Evolutionary conservation across 2,113 vertebrate species (phyloP), one percentile per base, ranked within the genome.

Genomic region (mouse (Mus musculus)): DNA sequence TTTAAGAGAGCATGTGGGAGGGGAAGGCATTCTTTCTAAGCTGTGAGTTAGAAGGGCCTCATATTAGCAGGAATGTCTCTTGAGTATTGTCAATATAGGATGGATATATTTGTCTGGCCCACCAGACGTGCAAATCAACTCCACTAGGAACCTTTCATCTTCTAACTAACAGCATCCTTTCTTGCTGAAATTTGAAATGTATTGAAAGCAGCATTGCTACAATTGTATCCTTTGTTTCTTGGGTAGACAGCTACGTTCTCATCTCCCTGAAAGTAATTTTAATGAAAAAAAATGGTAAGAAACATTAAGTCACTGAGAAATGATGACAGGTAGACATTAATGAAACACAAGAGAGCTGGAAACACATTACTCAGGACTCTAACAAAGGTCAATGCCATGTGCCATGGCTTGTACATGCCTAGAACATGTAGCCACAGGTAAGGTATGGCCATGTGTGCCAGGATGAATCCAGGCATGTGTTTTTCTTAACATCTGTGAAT

Each of bases 381-480:
- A 36, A 24, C 26, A 42, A 46, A n/a, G 49, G 33, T 63, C 61
- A 22, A 0, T 17, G 12, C 28, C 39, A 2, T 20, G 0, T 9
- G 92, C 69, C 69, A 39, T 88, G 69, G n/a, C 81, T 46, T 77
- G 54, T 17, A 5, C 73, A 91, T 7, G 63, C 46, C 77, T 87
- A 71, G 56, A 54, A 85, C 26, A 3, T 1, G 28, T 9, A 56
- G 1, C 77, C n/a, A 22, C 61, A 69, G 88, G 12, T 5, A 30
- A 91, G 94, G 77, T 75, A 88, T 94, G 88, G 59, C 33, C 19
- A 1, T 5, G 14, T 56, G 28, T 85, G 56, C 33, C 65, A 49
- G 89, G 76, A 94, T 94, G 24, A 81, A 88, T 95, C 42, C 46
- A 61, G 93, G 82, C 91, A 94, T 16, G 92, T 46, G 36, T 22